Conservation (phyloP, 2,113 vertebrate species). For the Ramphastos sulfuratus region DNA sequence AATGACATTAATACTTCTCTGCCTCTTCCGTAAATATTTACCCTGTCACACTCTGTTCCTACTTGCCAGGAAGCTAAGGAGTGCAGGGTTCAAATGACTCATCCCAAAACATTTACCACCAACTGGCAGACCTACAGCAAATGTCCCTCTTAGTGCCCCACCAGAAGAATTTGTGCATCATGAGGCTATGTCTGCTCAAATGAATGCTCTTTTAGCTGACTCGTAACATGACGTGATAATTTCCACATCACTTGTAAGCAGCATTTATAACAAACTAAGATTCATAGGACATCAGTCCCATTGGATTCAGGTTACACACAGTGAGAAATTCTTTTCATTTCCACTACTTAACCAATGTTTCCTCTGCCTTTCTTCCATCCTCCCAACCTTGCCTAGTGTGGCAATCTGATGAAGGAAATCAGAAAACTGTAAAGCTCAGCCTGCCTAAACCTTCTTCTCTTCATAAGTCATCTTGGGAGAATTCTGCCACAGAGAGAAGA, state of each 20-base stretch:
- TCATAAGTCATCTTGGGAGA: background rate
- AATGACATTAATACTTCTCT: background rate
- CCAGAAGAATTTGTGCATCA: fast-evolving
- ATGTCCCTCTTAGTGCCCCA: fast-evolving
- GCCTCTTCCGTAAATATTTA: background rate
- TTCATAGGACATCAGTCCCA: fast-evolving
- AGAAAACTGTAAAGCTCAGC: background rate
- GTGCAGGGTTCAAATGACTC: background rate
- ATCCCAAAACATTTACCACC: background rate
- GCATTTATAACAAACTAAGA: background rate
- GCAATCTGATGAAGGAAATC: background rate
- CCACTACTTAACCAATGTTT: background rate
- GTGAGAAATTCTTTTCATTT: background rate
- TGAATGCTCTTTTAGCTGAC: background rate
- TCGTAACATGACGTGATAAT: background rate
- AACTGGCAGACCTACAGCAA: background rate
- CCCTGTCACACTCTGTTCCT: background rate
- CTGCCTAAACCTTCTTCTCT: background rate
- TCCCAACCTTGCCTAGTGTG: background rate
- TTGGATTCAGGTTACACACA: background rate
- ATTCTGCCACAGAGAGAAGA: background rate
- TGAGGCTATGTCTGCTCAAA: background rate
- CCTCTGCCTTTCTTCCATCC: background rate
- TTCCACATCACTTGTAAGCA: background rate
- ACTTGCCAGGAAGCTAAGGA: background rate